These are phyloP conservation scores for Dasypus novemcinctus DNA, from an alignment of 2,113 vertebrate species.

Conservation along the genomic window DNA sequence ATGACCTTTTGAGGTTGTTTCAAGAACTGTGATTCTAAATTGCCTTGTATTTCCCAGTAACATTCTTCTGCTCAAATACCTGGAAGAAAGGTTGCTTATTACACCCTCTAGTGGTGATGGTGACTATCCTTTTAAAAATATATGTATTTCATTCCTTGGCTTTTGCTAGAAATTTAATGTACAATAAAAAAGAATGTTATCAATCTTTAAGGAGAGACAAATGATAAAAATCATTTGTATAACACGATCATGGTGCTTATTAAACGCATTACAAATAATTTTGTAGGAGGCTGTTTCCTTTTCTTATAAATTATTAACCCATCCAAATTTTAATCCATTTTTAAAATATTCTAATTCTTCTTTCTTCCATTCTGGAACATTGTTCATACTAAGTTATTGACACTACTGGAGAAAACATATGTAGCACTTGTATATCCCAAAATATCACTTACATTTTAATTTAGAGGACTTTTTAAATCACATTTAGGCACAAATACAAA, in stretches of 20 bases:
- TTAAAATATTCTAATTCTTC: neutral
- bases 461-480: neutral
- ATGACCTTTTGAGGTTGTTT: constrained; percentile 19
- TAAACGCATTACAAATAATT: neutral
- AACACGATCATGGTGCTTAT: neutral
- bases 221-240: neutral
- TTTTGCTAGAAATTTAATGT: neutral
- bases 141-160: constrained; percentile 22
- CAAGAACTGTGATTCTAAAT: constrained; percentile 41
- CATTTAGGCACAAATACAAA: neutral
- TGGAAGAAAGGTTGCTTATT: constrained; percentile 65
- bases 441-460: constrained; percentile 1
- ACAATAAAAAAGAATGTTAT: neutral
- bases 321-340: neutral
- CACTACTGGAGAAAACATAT: neutral
- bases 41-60: constrained; percentile 43
- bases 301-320: constrained; percentile 18
- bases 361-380: constrained; percentile 26
- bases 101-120: constrained; percentile 73
- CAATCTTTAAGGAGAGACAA: neutral
- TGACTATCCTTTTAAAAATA: constrained; percentile 44
- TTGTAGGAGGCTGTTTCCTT: neutral
- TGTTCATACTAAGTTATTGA: neutral
- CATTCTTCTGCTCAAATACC: constrained; percentile 33
- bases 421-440: neutral